Percentiles rank a stretch among this genome's conserved stretches.
Evolutionary conservation across 2,888 invertebrate genomes (phyloP).

Genomic region (Pseudococcus viburni): DNA sequence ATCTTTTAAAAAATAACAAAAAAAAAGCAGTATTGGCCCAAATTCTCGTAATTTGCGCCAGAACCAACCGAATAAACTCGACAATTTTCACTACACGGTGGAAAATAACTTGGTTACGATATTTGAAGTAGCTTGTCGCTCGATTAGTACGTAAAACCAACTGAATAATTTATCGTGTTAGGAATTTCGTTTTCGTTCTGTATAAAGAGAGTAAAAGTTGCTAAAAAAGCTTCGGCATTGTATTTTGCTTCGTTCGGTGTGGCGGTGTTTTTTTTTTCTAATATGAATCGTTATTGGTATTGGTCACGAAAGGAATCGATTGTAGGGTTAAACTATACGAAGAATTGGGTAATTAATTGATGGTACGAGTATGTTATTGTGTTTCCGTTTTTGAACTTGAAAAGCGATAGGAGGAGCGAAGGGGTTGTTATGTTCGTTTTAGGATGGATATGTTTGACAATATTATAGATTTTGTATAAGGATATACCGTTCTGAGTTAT

Average conservation of each 20-base stretch:
- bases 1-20: background rate
- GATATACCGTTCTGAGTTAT: background rate
- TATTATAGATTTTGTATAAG: background rate
- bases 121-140: constrained; percentile 37
- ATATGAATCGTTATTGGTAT: background rate
- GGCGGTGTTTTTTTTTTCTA: background rate
- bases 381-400: background rate
- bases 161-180: constrained; percentile 34
- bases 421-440: background rate
- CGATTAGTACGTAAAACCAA: background rate
- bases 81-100: background rate
- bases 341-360: constrained; percentile 9
- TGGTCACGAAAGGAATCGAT: constrained; percentile 24
- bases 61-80: background rate
- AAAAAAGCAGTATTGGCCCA: background rate
- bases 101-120: background rate
- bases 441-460: background rate
- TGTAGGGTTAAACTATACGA: background rate
- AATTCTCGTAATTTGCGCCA: background rate
- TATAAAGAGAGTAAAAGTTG: background rate
- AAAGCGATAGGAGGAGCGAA: background rate
- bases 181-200: background rate
- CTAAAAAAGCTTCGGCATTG: background rate
- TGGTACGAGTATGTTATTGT: background rate
- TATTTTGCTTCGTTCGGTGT: background rate